Base-by-base conservation (phyloP, 2,113 vertebrate species). In the Mormyrus iriodes region DNA sequence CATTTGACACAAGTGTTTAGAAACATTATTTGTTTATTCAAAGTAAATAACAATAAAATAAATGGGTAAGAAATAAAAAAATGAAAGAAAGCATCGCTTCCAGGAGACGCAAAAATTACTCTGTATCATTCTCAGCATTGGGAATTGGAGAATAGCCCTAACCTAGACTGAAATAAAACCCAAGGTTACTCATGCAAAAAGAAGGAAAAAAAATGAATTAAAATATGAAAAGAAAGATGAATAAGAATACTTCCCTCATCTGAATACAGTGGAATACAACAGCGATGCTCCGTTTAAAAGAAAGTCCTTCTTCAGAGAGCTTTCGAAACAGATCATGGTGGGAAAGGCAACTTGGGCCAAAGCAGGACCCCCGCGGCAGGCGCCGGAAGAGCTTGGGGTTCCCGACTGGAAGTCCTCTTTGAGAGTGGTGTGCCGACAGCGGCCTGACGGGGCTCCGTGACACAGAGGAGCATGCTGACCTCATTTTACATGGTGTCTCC, bases 171-270 rank as follows among this genome's bases (percentile, higher is more conserved):
- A 53, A 35, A 86, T 53, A 53, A 53, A 27, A 35, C n/a, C 55
- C 86, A 87, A 87, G 86, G 86, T 87, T 87, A 65, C 39, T 44
- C 31, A 44, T 42, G 84, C n/a, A 24, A n/a, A 69, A 69, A 31
- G 27, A 79, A 42, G 35, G 6, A 15, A 73, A 76, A 83, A 84
- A 84, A 87, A 87, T 87, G 19, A 61, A 65, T 65, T 39, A 65
- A n/a, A 87, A 86, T 86, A 48, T 53, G 35, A 86, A 87, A 87
- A 87, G 27, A 39, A 87, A 42, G 86, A 87, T 87, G 39, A 86
- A 27, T 55, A 51, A 55, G 85, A 86, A 53, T 53, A 86, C 51
- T 65, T 87, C 31, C 53, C 86, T 46, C 53, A 42, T 65, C 53
- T 31, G 86, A 65, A 61, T 65, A 39, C n/a, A 46, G 86, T 65